A percentile compares a stretch with the other conserved stretches of the same genome.
These are phyloP conservation scores for Ectobius pallidus DNA, from an alignment of 2,888 invertebrate species.

Conservation along the genomic window DNA sequence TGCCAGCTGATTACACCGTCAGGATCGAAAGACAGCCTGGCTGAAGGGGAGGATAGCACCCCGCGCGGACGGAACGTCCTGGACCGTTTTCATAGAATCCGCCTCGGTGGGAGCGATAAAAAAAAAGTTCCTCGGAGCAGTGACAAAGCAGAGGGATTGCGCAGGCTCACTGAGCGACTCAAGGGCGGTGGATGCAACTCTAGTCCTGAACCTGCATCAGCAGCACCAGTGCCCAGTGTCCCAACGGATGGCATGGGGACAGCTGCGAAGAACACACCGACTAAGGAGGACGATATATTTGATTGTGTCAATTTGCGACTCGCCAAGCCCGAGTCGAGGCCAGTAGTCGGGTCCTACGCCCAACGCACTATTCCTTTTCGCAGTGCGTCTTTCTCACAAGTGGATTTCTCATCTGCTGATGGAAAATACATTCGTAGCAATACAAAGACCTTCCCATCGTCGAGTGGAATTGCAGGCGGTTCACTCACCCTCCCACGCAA, in stretches of 20 bases:
- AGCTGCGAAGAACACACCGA: constrained; percentile 39
- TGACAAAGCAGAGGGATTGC: constrained; percentile 74
- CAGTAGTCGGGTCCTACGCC: constrained; percentile 66
- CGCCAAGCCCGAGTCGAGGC: constrained; percentile 64
- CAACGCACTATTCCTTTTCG: constrained; percentile 76
- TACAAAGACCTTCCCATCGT: background rate
- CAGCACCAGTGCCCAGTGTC: background rate
- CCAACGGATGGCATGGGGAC: constrained; percentile 10
- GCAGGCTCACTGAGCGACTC: constrained; percentile 79
- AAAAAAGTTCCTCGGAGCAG: constrained; percentile 49
- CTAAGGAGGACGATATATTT: constrained; percentile 47
- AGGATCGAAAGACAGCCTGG: constrained; percentile 38
- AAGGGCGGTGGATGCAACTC: constrained; percentile 57
- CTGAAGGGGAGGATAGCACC: constrained; percentile 50
- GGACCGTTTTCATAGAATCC: constrained; percentile 82
- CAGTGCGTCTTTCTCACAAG: constrained; percentile 87
- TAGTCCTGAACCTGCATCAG: constrained; percentile 21
- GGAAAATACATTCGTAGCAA: constrained; percentile 58
- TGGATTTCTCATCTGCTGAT: constrained; percentile 73
- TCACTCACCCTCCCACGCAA: constrained; percentile 48
- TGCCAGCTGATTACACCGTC: constrained; percentile 48
- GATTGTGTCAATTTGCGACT: constrained; percentile 59
- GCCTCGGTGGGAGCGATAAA: constrained; percentile 67
- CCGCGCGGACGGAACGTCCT: constrained; percentile 66
- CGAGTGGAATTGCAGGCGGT: constrained; percentile 40